These are phyloP conservation scores for Amblyraja radiata DNA, from an alignment of 2,797 vertebrate species.

Conservation along the genomic window DNA sequence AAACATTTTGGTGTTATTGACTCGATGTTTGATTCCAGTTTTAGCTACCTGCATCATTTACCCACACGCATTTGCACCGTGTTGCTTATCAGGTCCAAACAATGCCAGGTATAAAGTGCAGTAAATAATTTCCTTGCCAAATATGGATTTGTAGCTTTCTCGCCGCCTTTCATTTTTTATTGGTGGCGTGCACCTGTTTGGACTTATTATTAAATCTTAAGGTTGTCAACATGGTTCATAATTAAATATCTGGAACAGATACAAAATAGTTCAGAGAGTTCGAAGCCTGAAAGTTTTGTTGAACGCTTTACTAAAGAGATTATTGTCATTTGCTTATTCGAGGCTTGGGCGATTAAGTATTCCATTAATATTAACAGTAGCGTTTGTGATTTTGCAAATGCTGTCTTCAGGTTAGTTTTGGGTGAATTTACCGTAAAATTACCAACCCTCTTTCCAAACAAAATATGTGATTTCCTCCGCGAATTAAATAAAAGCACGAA, in stretches of 20 bases:
- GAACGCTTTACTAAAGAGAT: neutral
- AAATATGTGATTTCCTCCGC: neutral
- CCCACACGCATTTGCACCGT: neutral
- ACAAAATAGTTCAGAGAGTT: neutral
- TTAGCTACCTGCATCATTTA: neutral
- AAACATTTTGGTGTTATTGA: neutral
- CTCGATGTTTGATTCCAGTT: neutral
- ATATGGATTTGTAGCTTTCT: too few species aligned
- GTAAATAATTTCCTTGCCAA: neutral
- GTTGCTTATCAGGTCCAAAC: neutral
- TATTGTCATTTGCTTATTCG: neutral
- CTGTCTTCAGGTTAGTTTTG: neutral
- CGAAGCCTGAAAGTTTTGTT: neutral
- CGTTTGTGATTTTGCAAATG: neutral
- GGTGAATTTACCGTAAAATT: neutral
- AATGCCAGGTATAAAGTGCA: neutral
- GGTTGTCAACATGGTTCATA: neutral
- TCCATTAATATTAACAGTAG: neutral
- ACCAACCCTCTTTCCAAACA: neutral
- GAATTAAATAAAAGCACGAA: neutral
- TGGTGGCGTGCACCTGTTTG: neutral
- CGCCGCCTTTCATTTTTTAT: neutral
- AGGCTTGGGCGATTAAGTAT: neutral
- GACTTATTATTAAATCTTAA: neutral
- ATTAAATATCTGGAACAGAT: neutral